A percentile compares a stretch with the other conserved stretches of the same genome.
Evolutionary conservation across 2,797 vertebrate genomes (phyloP).

Genomic region (Spheniscus humboldti): DNA sequence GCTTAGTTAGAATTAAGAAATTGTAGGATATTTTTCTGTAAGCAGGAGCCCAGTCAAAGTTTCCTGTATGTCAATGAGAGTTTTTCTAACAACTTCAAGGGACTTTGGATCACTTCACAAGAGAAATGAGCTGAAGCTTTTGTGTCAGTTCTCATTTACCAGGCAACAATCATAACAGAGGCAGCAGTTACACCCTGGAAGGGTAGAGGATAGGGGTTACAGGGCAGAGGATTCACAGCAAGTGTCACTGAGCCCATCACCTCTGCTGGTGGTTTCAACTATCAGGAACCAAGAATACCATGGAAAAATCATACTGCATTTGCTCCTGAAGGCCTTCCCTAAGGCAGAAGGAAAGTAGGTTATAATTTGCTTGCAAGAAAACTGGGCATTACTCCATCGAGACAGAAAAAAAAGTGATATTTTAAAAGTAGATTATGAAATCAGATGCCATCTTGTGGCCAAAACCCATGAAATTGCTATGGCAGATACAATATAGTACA

Average conservation of each 20-base stretch:
- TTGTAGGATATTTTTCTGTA: background rate
- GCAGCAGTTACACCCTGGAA: background rate
- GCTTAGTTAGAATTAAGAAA: background rate
- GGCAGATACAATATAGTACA: background rate
- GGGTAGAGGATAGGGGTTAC: background rate
- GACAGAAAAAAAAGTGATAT: background rate
- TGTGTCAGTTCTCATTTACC: background rate
- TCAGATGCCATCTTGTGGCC: slow-evolving; percentile 68
- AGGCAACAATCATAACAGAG: background rate
- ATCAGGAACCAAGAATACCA: background rate
- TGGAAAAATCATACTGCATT: slow-evolving; percentile 7
- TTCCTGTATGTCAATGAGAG: background rate
- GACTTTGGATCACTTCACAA: background rate
- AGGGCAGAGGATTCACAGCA: background rate
- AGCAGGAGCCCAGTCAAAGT: background rate
- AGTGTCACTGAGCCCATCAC: background rate
- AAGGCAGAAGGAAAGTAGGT: slow-evolving; percentile 9
- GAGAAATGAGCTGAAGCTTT: background rate
- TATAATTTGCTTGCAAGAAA: slow-evolving; percentile 42
- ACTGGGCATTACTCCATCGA: background rate
- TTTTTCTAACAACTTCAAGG: background rate
- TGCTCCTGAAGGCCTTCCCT: slow-evolving; percentile 1
- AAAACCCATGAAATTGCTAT: background rate
- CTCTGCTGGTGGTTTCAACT: background rate
- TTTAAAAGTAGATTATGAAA: slow-evolving; percentile 37